These are phyloP conservation scores for Nothocercus julius DNA, from an alignment of 2,113 vertebrate species.

Conservation along the genomic window DNA sequence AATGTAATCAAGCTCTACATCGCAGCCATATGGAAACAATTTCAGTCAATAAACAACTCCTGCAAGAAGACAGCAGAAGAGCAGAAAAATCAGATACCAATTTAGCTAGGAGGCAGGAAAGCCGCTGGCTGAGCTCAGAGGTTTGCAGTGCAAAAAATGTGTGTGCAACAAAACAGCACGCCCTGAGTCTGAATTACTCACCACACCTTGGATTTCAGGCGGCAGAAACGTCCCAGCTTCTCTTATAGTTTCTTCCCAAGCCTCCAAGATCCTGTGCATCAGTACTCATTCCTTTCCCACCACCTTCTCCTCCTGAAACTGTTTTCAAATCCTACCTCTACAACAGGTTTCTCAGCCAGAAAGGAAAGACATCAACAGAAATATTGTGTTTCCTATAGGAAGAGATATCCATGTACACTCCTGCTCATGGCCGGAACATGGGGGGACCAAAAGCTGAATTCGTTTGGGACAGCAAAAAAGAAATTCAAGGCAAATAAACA, in stretches of 20 bases:
- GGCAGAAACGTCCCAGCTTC: fast-evolving
- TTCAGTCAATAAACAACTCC: constrained; percentile 70
- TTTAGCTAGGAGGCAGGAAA: constrained; percentile 14
- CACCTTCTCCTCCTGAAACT: background rate
- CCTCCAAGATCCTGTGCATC: background rate
- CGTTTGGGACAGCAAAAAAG: constrained; percentile 36
- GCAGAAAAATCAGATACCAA: constrained; percentile 35
- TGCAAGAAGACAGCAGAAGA: constrained; percentile 42
- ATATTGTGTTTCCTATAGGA: background rate
- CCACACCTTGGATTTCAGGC: background rate
- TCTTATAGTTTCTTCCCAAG: background rate
- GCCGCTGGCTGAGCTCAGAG: background rate
- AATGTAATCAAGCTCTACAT: constrained; percentile 71
- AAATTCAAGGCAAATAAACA: constrained; percentile 9
- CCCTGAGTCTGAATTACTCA: fast-evolving
- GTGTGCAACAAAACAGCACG: background rate
- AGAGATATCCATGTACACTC: background rate
- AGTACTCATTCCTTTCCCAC: background rate
- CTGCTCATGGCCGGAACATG: background rate
- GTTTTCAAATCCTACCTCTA: background rate
- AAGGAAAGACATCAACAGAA: constrained; percentile 18
- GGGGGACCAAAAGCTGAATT: background rate
- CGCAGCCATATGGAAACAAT: constrained; percentile 74
- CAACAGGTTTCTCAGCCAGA: background rate
- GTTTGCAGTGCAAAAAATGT: background rate